Conservation (phyloP, 2,888 invertebrate species). For the Sinohyriopsis cumingii region DNA sequence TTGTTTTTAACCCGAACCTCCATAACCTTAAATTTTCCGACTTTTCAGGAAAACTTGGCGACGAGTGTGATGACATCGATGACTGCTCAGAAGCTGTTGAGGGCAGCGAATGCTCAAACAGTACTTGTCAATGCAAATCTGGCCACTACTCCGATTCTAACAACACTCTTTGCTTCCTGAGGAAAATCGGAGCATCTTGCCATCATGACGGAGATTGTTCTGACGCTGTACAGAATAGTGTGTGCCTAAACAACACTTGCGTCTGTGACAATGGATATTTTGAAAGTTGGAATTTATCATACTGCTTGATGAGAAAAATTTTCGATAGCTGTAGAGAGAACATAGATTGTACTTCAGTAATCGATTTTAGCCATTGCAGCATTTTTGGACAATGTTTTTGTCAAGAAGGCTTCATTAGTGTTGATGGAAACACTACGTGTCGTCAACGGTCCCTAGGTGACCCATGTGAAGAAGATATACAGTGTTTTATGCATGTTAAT, state of each 20-base stretch:
- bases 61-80: slow-evolving; percentile 2
- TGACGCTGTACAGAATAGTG: slow-evolving; percentile 12
- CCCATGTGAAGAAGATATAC: slow-evolving; percentile 12
- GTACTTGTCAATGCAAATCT: no score
- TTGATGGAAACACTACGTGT: slow-evolving; percentile 23
- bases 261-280: slow-evolving; percentile 17
- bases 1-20: background rate
- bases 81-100: no score
- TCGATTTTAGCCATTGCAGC: slow-evolving; percentile 32
- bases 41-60: slow-evolving; percentile 21
- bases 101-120: no score
- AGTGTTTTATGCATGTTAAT: slow-evolving; percentile 24
- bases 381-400: slow-evolving; percentile 25
- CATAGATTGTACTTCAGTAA: slow-evolving; percentile 29
- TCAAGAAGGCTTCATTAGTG: slow-evolving; percentile 22
- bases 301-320: slow-evolving; percentile 17
- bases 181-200: slow-evolving; percentile 15
- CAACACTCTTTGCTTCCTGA: no score
- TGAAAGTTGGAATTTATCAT: slow-evolving; percentile 8
- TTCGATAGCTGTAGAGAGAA: slow-evolving; percentile 18
- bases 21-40: slow-evolving; percentile 8
- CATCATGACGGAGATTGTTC: slow-evolving; percentile 12
- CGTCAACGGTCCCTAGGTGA: slow-evolving; percentile 23
- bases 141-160: no score
- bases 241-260: slow-evolving; percentile 19